Evolutionary conservation across 2,797 vertebrate genomes (phyloP), one percentile per base, ranked within the genome.

Genomic region (Percopsis omiscomaycus): DNA sequence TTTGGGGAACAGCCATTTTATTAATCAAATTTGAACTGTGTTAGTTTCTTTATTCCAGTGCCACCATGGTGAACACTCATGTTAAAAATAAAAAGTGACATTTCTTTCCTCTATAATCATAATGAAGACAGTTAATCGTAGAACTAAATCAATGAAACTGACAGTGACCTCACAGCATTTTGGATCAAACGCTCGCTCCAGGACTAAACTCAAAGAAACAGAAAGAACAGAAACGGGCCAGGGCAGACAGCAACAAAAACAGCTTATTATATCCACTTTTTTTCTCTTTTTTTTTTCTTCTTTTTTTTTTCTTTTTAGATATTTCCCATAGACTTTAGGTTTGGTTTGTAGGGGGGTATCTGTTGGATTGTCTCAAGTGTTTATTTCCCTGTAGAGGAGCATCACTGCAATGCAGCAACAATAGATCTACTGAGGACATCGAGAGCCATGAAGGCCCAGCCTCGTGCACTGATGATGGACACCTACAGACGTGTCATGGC

Each of bases 21-120:
- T 92, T 92, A 86, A 90, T 92, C 86, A 89, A 88, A 89, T 91
- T 89, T 83, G 84, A 91, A 91, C 85, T 86, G 87, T 88, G 91
- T 91, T 91, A 92, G 87, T 90, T 90, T 89, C 89, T 93, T 92
- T 92, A 92, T 88, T 92, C 80, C 85, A 88, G 90, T 90, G 91
- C 84, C 92, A 92, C 89, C 89, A 83, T 70, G 73, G 90, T 89
- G 92, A 91, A 89, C 91, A 92, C 91, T 73, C 79, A 86, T 85
- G 85, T 90, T 89, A 87, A 92, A 92, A 91, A 91, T 83, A 84
- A 85, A 88, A 87, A 81, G 87, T 86, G 87, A 90, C 87, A 91
- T 87, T 79, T 79, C 82, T 83, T 66, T 64, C 64, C 64, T 81
- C 80, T 86, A 88, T 73, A 82, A 90, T 86, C 85, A 90, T 82